Evolutionary conservation across 2,888 invertebrate species (phyloP), one percentile per base, ranked within the genome.

Genomic region (Acanthacorydalis orientalis): DNA sequence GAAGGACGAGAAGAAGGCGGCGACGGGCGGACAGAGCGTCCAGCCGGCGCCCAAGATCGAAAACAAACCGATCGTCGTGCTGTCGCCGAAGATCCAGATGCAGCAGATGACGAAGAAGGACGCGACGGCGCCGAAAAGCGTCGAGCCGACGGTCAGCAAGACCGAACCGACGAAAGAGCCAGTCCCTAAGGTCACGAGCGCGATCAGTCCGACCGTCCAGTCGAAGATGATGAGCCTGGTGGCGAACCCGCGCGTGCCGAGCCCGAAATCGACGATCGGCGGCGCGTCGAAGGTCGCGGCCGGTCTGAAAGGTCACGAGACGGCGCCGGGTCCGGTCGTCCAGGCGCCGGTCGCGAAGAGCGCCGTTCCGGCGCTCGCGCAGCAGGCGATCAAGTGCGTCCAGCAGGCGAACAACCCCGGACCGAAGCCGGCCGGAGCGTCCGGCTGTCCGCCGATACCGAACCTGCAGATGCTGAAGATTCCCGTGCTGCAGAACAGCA

Each of bases 361-460:
- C n/a, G n/a, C 8, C 4, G 32, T 44, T 7, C 15, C 39, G 14
- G 31, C n/a, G 2, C 7, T 23, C 4, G 42, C 4, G 15, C 7
- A 14, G 4, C 7, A 15, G 9, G 7, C 42, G 31, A 51, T 46
- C 45, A 31, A 44, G 32, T 9, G 47, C 45, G 14, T 23, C 49
- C 9, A 56, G 11, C n/a, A 51, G 37, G 60, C 60, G 47, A 54
- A 56, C 1, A 52, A 58, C 42, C 60, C 61, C 0, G 63, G 61
- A n/a, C 23, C 31, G 48, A 57, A 64, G 42, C 65, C 65, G 6
- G 62, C 54, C 49, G 50, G 64, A 7, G 62, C 54, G 6, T 23
- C 23, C 23, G 23, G 23, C 23, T 23, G 23, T 23, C 23, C 23
- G 23, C 23, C 23, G 23, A 23, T 23, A 23, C 23, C 23, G 6